Conservation (phyloP, 2,113 vertebrate species). For the Sula dactylatra region DNA sequence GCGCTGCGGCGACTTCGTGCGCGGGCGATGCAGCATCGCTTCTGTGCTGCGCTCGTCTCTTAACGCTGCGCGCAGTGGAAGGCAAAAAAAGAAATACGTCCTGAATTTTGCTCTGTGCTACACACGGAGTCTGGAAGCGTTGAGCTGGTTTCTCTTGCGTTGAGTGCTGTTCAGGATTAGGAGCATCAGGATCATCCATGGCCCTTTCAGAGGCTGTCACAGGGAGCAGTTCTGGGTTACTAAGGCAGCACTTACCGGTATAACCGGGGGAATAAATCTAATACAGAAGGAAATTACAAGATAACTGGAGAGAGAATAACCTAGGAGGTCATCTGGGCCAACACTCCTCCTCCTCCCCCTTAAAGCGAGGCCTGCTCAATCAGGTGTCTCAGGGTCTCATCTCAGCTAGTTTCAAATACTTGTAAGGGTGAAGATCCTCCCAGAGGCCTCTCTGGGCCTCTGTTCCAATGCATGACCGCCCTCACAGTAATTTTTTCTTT, state of each 20-base stretch:
- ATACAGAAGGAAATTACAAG: neutral
- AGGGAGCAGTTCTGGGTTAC: neutral
- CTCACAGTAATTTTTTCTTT: neutral
- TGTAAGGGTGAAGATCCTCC: neutral
- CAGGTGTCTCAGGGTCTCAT: neutral
- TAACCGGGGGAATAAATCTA: neutral
- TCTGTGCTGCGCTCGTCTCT: fast-evolving
- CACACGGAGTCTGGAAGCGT: neutral
- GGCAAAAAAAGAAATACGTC: fast-evolving
- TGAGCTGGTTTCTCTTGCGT: fast-evolving
- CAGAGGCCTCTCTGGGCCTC: neutral
- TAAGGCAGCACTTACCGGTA: fast-evolving
- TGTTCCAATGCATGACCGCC: neutral
- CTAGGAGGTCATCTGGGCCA: neutral
- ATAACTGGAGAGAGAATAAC: fast-evolving
- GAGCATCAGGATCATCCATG: neutral
- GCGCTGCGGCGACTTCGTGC: fast-evolving
- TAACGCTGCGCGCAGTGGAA: neutral
- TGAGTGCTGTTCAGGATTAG: neutral
- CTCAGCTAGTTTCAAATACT: neutral
- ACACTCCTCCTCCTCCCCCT: fast-evolving
- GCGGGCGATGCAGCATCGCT: fast-evolving
- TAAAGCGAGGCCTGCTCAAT: neutral
- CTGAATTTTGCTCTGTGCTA: neutral
- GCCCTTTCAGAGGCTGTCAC: neutral